A percentile compares a stretch with the other conserved stretches of the same genome.
phyloP scores from a whole-genome alignment of 2,113 vertebrate species.

The Mastomys natalensis region DNA sequence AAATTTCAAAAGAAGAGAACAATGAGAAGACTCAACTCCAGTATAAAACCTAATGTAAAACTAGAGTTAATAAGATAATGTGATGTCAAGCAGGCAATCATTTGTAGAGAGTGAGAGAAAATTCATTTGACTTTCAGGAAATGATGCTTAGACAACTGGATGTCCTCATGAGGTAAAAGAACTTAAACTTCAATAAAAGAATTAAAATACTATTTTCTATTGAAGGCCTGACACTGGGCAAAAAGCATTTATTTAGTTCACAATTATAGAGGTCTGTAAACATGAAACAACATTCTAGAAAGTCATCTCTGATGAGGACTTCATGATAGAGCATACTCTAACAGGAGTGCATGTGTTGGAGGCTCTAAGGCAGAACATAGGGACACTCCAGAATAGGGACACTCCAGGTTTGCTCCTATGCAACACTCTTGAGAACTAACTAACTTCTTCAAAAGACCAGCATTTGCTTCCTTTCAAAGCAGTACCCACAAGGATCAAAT shows the following conservation, averaged over 20 bases:
- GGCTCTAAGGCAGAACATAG: neutral
- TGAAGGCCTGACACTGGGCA: neutral
- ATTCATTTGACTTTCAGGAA: neutral
- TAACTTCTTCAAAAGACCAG: neutral
- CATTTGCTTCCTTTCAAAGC: neutral
- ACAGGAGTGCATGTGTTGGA: neutral
- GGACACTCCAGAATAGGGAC: neutral
- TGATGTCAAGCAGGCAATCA: neutral
- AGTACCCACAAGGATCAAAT: neutral
- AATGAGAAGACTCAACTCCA: neutral
- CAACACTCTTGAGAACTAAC: neutral
- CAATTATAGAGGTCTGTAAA: neutral
- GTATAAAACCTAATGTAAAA: conserved; percentile 25
- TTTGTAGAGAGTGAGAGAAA: neutral
- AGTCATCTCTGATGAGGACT: neutral
- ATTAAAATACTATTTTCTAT: neutral
- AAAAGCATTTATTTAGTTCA: neutral
- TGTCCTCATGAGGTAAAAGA: neutral
- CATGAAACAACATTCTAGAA: neutral
- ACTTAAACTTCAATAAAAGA: neutral
- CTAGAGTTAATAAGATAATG: neutral
- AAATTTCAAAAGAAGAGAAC: conserved; percentile 41
- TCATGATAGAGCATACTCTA: neutral
- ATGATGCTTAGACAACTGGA: neutral
- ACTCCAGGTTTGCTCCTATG: neutral